Base-by-base conservation (phyloP, 2,888 invertebrate species). In the Agonopterix arenella region DNA sequence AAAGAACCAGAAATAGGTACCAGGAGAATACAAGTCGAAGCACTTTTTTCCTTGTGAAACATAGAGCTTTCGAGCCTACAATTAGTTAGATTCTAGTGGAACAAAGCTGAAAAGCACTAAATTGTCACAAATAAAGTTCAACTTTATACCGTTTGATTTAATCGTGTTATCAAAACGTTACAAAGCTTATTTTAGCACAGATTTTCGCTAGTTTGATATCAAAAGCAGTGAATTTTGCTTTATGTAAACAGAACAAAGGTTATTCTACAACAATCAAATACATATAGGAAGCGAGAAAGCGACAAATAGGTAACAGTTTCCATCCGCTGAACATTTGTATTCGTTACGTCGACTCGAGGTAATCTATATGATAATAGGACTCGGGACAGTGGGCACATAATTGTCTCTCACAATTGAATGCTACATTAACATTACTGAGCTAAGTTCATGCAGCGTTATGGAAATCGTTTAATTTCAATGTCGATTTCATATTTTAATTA, bases 321-420 rank as follows among this genome's bases (percentile, higher is more conserved):
- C 42, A 42, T 44, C 46, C 44, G 37, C n/a, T 44, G 40, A 11
- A 9, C 47, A 52, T 52, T 52, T 41, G 52, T 52, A 52, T 52
- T 53, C 52, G 52, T 41, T 52, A 48, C 50, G 48, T 46, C 36
- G 53, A 44, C 45, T 43, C 47, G 8, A 44, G 44, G 53, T 53
- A 50, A 50, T 53, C 53, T 53, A 53, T 50, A 53, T 53, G 53
- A 48, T 53, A 53, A 53, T 53, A 40, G 44, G 16, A 16, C 45
- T 43, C 46, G 48, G 45, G 43, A 44, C 47, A 52, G 28, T 47
- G 52, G 48, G 50, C 52, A 52, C 50, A 50, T 52, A 52, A 52
- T 52, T 43, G 43, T 47, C 50, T 45, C 42, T 47, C 45, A 10
- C 52, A 52, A 52, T 50, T 52, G 47, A 52, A 52, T 50, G 47